Percentiles rank a stretch among this genome's conserved stretches.
These are phyloP conservation scores for Ceratothoa steindachneri DNA, from an alignment of 2,888 invertebrate genomes.

Conservation along the genomic window DNA sequence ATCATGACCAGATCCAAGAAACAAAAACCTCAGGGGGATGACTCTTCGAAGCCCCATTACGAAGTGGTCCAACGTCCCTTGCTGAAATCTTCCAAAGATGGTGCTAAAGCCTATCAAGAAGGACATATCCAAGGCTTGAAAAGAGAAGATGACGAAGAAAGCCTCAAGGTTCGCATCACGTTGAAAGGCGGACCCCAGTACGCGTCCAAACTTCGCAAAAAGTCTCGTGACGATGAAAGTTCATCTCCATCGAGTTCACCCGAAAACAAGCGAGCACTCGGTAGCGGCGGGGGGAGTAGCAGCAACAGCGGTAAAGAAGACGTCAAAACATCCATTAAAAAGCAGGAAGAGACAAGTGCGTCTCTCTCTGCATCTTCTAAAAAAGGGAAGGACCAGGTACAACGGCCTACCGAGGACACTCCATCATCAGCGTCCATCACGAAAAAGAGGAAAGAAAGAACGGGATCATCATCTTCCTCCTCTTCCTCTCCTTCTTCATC, in stretches of 20 bases:
- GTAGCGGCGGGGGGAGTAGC: conserved; percentile 9
- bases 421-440: background rate
- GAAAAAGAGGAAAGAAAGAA: background rate
- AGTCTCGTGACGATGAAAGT: conserved; percentile 27
- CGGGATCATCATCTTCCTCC: background rate
- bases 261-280: conserved; percentile 14
- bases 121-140: background rate
- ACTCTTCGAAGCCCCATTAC: background rate
- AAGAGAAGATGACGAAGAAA: conserved; percentile 19
- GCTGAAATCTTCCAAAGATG: background rate
- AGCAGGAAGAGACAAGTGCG: background rate
- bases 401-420: background rate
- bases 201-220: conserved; percentile 30
- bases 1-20: conserved; percentile 2
- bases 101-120: background rate
- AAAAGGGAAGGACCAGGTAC: conserved; percentile 3
- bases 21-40: background rate
- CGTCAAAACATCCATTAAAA: background rate
- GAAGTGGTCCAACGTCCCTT: background rate
- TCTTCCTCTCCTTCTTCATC: background rate
- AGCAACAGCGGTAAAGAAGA: conserved; percentile 24
- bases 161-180: background rate
- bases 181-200: conserved; percentile 12
- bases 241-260: background rate
- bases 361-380: conserved; percentile 7